Base-by-base conservation (phyloP, 2,797 vertebrate species). In the Ctenopoma kingsleyae region DNA sequence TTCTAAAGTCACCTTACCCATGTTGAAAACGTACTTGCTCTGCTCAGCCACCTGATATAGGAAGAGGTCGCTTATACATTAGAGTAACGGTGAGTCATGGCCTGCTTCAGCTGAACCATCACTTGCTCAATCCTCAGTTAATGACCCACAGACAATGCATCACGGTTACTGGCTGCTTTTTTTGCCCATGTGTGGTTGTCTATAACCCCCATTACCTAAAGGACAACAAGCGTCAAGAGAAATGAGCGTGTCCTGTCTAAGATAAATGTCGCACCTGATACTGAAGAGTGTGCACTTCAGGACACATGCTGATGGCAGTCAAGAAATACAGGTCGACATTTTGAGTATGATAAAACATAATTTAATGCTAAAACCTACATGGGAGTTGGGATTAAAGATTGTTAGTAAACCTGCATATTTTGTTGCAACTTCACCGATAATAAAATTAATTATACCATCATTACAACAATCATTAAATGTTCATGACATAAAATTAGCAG, bases 171-270 rank as follows among this genome's bases (percentile, higher is more conserved):
- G 79, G 60, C 57, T 71, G 67, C 60, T 60, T 59, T 75, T 47
- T 62, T 54, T 80, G 64, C 50, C 59, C 41, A 67, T 62, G 67
- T 25, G 4, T 60, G 32, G 81, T 60, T 71, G 71, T 67, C 49
- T 79, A 58, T 79, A 82, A 88, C 86, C 71, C 71, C 75, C 78
- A 83, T 91, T 91, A 90, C 74, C 78, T 64, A 78, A 82, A 91
- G 84, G 81, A 92, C 82, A 87, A 80, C 54, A 46, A 76, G 76
- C 76, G 67, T 61, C 32, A 57, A 57, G 65, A 76, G 44, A 72
- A 69, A 76, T 64, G 6, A 76, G 56, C 16, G 46, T 62, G 72
- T 72, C 57, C 55, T 1, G 23, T 12, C 30, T 30, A 53, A 65
- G 55, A 84, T 74, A 76, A 90, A 91, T 80, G 67, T 50, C 73